Evolutionary conservation across 2,113 vertebrate genomes (phyloP).

Genomic region (Setophaga kirtlandii): DNA sequence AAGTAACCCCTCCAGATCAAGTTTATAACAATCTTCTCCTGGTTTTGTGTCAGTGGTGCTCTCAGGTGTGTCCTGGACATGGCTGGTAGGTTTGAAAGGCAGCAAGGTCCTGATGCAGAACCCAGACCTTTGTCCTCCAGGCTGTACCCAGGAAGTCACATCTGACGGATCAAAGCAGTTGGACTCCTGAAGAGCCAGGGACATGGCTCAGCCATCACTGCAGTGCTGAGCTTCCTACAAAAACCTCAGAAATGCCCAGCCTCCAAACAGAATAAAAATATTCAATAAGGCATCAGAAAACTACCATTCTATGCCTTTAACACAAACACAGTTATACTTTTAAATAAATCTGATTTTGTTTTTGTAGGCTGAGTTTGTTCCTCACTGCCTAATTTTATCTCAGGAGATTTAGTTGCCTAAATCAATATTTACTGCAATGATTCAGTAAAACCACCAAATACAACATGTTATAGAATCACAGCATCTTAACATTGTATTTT

Average conservation of each 20-base stretch:
- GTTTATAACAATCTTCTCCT: background rate
- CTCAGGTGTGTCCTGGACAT: background rate
- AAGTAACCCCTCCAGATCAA: background rate
- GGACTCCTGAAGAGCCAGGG: background rate
- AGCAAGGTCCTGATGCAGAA: background rate
- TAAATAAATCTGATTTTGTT: background rate
- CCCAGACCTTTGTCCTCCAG: background rate
- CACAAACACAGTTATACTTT: background rate
- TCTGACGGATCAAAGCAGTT: background rate
- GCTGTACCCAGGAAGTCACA: background rate
- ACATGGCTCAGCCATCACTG: background rate
- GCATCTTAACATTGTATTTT: background rate
- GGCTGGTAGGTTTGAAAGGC: background rate
- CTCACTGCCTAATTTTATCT: background rate
- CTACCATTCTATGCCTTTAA: background rate
- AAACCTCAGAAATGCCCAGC: background rate
- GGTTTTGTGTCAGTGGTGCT: background rate
- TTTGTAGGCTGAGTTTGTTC: background rate
- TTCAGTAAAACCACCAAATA: background rate
- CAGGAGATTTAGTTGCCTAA: background rate
- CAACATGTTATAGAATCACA: background rate
- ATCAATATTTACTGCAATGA: background rate
- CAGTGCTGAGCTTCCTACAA: background rate
- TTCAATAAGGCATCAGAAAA: background rate
- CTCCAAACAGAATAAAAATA: background rate